These are phyloP conservation scores for Tonatia bakeri DNA, from an alignment of 2,113 vertebrate species.

Conservation along the genomic window DNA sequence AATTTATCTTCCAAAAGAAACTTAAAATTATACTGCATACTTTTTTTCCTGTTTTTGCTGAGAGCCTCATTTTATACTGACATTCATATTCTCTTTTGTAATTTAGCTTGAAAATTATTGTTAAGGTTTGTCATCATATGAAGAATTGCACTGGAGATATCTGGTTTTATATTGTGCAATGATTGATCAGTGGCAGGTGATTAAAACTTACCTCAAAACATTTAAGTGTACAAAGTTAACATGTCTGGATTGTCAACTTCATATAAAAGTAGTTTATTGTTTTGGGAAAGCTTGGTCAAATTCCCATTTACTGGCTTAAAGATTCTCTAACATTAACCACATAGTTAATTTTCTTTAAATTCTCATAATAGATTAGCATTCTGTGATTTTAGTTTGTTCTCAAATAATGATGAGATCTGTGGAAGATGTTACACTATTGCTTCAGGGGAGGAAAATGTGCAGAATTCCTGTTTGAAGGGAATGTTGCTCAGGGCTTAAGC, in stretches of 20 bases:
- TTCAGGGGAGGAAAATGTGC: background rate
- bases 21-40: slow-evolving; percentile 61
- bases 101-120: slow-evolving; percentile 40
- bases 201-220: slow-evolving; percentile 20
- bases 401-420: background rate
- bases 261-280: background rate
- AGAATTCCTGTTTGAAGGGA: background rate
- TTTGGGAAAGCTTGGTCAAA: slow-evolving; percentile 16
- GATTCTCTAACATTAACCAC: background rate
- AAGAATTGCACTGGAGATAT: background rate
- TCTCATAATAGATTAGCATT: background rate
- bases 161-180: slow-evolving; percentile 16
- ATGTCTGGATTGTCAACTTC: background rate
- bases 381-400: slow-evolving; percentile 14
- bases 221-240: background rate
- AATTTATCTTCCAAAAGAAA: slow-evolving; percentile 65
- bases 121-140: slow-evolving; percentile 4
- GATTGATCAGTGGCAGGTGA: background rate
- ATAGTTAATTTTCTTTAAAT: background rate
- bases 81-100: slow-evolving; percentile 55
- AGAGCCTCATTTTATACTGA: slow-evolving; percentile 61
- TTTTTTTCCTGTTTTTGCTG: slow-evolving; percentile 45
- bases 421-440: background rate
- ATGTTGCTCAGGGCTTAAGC: slow-evolving; percentile 14
- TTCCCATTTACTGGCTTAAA: background rate